A percentile compares a stretch with the other conserved stretches of the same genome.
Conservation (phyloP, 2,797 vertebrate genomes). For the Sebastes goodei region DNA sequence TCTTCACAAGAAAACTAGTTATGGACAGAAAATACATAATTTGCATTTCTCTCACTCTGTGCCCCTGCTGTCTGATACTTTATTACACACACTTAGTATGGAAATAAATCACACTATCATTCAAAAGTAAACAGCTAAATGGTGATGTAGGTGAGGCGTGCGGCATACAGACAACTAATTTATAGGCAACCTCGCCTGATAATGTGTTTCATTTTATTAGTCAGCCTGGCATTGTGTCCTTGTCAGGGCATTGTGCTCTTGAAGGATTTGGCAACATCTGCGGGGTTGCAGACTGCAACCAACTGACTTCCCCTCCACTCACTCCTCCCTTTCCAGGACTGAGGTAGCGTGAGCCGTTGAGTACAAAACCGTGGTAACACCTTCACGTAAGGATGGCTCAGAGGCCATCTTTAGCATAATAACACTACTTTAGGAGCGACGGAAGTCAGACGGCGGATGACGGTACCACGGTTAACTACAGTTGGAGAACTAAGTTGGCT, state of each 20-base stretch:
- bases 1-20: not conserved
- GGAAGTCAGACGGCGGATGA: too few species aligned
- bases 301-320: fast-evolving
- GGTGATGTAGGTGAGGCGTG: not conserved
- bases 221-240: not conserved
- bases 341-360: too few species aligned
- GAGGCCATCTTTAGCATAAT: too few species aligned
- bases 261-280: too few species aligned
- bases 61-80: not conserved
- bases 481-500: too few species aligned
- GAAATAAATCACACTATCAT: not conserved
- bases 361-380: too few species aligned
- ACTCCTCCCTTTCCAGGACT: too few species aligned
- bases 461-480: too few species aligned
- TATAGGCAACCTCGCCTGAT: not conserved
- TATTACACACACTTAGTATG: not conserved
- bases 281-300: too few species aligned
- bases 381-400: too few species aligned
- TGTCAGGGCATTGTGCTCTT: too few species aligned
- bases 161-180: not conserved
- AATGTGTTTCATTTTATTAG: not conserved
- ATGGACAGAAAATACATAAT: not conserved
- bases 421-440: too few species aligned
- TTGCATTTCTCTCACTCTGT: not conserved
- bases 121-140: not conserved